Conservation (phyloP, 2,797 vertebrate species). For the Chromobotia macracanthus region DNA sequence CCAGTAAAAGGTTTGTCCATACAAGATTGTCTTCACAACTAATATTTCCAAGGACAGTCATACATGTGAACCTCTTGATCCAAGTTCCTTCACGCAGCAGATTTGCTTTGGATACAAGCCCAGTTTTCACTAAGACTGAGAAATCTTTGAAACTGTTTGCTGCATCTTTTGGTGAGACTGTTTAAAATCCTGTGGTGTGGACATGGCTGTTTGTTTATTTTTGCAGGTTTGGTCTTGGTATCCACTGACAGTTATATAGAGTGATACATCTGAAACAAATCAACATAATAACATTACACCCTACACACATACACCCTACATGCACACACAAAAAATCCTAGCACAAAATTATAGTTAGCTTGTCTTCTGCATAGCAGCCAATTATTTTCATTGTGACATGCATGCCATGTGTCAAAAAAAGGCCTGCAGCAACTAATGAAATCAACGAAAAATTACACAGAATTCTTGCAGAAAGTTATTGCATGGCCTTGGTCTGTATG, state of each 20-base stretch:
- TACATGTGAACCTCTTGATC: slow-evolving; percentile 59
- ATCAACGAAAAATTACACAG: slow-evolving; percentile 24
- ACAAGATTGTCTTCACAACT: slow-evolving; percentile 18
- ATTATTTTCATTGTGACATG: slow-evolving; percentile 24
- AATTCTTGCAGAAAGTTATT: not conserved
- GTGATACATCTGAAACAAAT: slow-evolving; percentile 69
- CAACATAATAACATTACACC: slow-evolving; percentile 38
- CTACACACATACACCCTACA: not conserved
- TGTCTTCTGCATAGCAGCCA: slow-evolving; percentile 13
- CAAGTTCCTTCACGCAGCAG: slow-evolving; percentile 22
- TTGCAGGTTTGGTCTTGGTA: slow-evolving; percentile 31
- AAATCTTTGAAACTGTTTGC: slow-evolving; percentile 4
- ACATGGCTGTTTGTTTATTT: slow-evolving; percentile 25
- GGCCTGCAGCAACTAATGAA: not conserved
- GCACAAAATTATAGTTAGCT: slow-evolving; percentile 25
- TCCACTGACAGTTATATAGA: slow-evolving; percentile 29
- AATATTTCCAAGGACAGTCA: slow-evolving; percentile 64
- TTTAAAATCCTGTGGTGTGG: slow-evolving; percentile 35
- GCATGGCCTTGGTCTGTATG: not conserved
- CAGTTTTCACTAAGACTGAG: slow-evolving; percentile 32
- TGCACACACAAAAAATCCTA: not conserved
- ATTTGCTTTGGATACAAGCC: slow-evolving; percentile 20
- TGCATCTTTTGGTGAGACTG: slow-evolving; percentile 32
- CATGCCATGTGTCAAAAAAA: not conserved
- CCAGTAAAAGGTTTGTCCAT: slow-evolving; percentile 1